Percentiles rank a stretch among this genome's conserved stretches.
These are phyloP conservation scores for Pseudachorutes palmiensis DNA, from an alignment of 1,140 invertebrate species.

Conservation along the genomic window DNA sequence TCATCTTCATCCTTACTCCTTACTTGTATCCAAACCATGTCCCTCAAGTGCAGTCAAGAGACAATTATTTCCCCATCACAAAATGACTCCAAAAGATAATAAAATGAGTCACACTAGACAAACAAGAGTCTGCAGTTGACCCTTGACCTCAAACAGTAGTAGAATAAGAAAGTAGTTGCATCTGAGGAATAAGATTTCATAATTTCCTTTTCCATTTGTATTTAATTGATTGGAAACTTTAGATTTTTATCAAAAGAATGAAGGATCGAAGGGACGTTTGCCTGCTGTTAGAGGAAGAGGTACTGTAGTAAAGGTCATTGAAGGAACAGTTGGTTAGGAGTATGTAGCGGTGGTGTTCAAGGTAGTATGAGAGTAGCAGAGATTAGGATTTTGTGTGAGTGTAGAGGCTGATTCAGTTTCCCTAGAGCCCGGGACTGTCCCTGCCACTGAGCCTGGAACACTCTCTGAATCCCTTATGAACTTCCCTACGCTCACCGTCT, in stretches of 20 bases:
- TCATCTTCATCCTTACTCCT: not conserved
- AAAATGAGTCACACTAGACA: no score
- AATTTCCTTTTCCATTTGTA: not conserved
- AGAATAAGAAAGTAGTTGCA: no score
- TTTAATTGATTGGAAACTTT: slow-evolving; percentile 5
- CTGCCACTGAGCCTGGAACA: not conserved
- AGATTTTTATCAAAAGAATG: not conserved
- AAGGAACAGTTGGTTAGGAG: no score
- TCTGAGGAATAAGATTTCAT: not conserved
- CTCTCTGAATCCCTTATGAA: not conserved
- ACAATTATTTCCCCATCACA: not conserved
- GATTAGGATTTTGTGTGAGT: not conserved
- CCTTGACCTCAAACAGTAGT: no score
- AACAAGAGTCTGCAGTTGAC: no score
- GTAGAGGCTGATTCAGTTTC: not conserved
- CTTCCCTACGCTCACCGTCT: slow-evolving; percentile 6
- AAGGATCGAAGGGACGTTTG: no score
- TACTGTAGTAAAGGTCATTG: no score
- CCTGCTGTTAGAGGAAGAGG: no score
- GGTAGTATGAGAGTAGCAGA: no score
- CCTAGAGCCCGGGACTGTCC: no score
- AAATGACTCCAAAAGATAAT: not conserved
- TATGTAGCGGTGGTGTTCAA: no score
- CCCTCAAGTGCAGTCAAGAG: not conserved
- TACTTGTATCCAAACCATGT: not conserved